Evolutionary conservation across 2,113 vertebrate species (phyloP), one percentile per base, ranked within the genome.

Genomic region (Cynoglossus semilaevis): DNA sequence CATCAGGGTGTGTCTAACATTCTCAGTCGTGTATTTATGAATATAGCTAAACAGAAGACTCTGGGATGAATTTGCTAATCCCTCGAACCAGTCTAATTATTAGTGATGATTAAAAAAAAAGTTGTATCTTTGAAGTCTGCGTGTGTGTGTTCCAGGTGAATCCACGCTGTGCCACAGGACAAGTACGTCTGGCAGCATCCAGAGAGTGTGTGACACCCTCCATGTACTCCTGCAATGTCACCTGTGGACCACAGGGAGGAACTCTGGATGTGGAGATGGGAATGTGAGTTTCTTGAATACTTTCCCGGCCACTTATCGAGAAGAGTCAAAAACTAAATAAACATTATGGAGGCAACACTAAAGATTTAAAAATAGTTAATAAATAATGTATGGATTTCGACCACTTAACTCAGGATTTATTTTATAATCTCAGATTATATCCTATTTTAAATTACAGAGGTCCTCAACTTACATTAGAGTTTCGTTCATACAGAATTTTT

Each of bases 151-250:
- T 46, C 0, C 67, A 98, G 96, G 89, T 94, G 7, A 91, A 85
- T 0, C 88, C 89, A 62, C 89, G 90, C 11, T 97, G 96, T 74
- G 74, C 54, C 22, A 52, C 87, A 0, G 92, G 92, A 13, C 74
- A 94, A 46, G 72, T 95, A 5, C 90, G 93, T 3, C 79, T 99
- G 18, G 94, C 94, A 0, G 77, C 91, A 7, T 93, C 93, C 0
- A 89, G 91, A 37, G 84, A 85, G 36, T 98, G 95, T 16, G 68
- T 91, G 1, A 61, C 36, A 7, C 92, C 94, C 0, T 82, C 85
- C 46, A 71, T 59, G 1, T 76, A 96, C 38, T 74, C 93, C 63
- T 97, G 94, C 59, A 76, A 87, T 13, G 22, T 83, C 8, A 80
- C 92, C 37, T 98, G 95, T 29, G 91, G 90, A 15, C 70, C 74